phyloP scores from a whole-genome alignment of 2,888 invertebrate genomes.

The Masnerella sp. region DNA sequence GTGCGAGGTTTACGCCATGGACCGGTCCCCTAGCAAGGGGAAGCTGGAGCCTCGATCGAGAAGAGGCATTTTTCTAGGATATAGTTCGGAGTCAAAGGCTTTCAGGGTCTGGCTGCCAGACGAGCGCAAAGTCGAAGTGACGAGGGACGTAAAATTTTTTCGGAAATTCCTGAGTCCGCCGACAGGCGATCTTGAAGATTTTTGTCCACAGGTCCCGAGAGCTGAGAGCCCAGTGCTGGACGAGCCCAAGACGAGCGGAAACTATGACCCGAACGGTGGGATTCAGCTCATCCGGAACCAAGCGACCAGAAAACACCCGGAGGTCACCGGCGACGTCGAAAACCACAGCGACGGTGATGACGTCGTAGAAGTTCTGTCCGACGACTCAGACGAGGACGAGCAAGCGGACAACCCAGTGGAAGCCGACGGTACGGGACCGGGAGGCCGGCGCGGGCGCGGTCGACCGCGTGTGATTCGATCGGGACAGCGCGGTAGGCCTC shows the following conservation, averaged over 20 bases:
- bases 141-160: constrained; percentile 8
- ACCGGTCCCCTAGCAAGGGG: not conserved
- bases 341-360: not conserved
- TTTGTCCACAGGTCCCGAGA: too few species aligned
- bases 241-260: too few species aligned
- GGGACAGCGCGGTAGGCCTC: not conserved
- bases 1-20: not conserved
- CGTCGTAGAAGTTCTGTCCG: not conserved
- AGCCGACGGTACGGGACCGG: not conserved
- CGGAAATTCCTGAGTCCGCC: too few species aligned
- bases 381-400: not conserved
- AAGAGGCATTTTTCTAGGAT: constrained; percentile 4
- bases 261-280: not conserved
- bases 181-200: too few species aligned
- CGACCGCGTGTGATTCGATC: not conserved
- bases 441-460: not conserved
- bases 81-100: not conserved
- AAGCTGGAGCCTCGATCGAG: not conserved
- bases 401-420: not conserved
- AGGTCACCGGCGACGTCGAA: not conserved
- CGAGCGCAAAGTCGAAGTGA: not conserved
- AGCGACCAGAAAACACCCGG: not conserved
- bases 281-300: not conserved
- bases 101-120: constrained; percentile 1
- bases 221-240: too few species aligned